Evolutionary conservation across 92 coral and sea anemone species (phyloP).

Genomic region (Parazoanthus darwini): DNA sequence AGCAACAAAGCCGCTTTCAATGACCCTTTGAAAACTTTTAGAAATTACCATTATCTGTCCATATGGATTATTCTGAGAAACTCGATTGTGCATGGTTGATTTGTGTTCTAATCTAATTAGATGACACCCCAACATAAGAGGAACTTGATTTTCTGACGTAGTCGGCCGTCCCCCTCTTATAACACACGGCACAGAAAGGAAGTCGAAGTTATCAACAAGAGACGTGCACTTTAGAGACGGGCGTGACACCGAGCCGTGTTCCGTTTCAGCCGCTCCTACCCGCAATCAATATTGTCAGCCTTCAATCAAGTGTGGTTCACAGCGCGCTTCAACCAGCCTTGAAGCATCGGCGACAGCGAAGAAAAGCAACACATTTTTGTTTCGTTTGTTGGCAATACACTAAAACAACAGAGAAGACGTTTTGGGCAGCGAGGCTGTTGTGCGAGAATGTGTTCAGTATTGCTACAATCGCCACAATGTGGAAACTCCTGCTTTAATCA

Average conservation of each 20-base stretch:
- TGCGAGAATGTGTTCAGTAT: conserved; percentile 11
- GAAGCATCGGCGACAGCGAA: conserved; percentile 11
- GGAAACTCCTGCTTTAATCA: conserved; percentile 13
- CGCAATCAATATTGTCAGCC: conserved; percentile 6
- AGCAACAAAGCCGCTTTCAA: neutral
- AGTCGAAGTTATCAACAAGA: neutral
- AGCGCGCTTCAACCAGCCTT: conserved; percentile 37
- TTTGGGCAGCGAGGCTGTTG: neutral
- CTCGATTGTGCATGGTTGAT: neutral
- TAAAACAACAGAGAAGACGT: neutral
- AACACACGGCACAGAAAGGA: neutral
- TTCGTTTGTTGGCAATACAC: conserved; percentile 13
- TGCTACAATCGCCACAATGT: conserved; percentile 12
- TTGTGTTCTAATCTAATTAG: conserved; percentile 16
- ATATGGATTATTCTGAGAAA: neutral
- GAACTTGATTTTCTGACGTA: conserved; percentile 18
- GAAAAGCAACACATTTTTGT: neutral
- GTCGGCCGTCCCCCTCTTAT: neutral
- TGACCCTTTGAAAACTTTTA: neutral
- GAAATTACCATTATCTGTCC: no score
- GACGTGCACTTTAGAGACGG: conserved; percentile 35
- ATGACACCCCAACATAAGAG: neutral
- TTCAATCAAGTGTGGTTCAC: conserved; percentile 3
- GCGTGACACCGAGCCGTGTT: neutral
- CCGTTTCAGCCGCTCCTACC: conserved; percentile 16